A percentile compares a stretch with the other conserved stretches of the same genome.
Conservation (phyloP, 2,797 vertebrate genomes). For the Pseudotriccus pelzelni region DNA sequence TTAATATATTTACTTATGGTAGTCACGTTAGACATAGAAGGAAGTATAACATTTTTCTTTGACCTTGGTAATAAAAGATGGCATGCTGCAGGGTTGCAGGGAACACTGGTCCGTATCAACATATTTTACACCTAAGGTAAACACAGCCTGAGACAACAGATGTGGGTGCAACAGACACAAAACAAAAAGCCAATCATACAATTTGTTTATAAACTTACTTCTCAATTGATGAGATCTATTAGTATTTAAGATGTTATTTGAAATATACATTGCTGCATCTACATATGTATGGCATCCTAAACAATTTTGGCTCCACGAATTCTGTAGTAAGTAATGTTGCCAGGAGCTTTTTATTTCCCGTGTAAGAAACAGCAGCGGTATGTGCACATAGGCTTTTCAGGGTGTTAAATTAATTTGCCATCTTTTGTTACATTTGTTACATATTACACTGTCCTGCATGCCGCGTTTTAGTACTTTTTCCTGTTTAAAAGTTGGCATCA, state of each 20-base stretch:
- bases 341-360: constrained; percentile 29
- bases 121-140: not conserved
- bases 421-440: not conserved
- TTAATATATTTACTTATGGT: constrained; percentile 10
- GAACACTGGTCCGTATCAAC: not conserved
- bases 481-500: not conserved
- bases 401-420: not conserved
- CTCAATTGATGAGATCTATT: not conserved
- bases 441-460: not conserved
- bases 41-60: constrained; percentile 15
- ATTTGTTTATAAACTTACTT: not conserved
- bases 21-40: not conserved
- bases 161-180: not conserved
- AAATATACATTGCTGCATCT: not conserved
- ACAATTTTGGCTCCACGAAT: constrained; percentile 8
- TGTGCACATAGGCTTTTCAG: not conserved
- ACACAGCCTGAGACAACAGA: not conserved
- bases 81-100: not conserved
- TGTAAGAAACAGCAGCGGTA: constrained; percentile 5
- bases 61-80: not conserved
- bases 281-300: not conserved
- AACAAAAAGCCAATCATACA: not conserved
- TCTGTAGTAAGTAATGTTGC: constrained; percentile 1
- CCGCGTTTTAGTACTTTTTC: not conserved
- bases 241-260: not conserved